Evolutionary conservation across 1,140 invertebrate genomes (phyloP), one percentile per base, ranked within the genome.

Genomic region (Stenopsyche tienmushanensis): DNA sequence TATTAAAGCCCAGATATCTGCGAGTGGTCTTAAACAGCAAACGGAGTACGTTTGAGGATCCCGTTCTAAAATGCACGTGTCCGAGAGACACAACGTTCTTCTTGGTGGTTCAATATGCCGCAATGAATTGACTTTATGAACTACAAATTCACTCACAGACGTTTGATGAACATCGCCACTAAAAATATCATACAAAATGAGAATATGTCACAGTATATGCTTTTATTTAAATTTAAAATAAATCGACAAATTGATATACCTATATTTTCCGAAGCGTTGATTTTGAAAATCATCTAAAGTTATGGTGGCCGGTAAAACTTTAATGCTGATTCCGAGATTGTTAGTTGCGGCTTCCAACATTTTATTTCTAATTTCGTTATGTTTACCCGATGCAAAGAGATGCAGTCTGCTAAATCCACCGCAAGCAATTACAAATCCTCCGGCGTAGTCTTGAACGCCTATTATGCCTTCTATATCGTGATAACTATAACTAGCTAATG

Each of bases 11-110:
- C 96, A 97, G 15, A 98, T 90, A 75, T 94, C 91, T 60, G 86
- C 86, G 7, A 99, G 78, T 0, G 96, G 95, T 72, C 93, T 88
- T 29, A 96, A 80, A 18, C 96, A 80, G 13, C 86, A 90, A 65
- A 96, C 90, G 72, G 88, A 92, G 77, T 99, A 99, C 0, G 95
- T 97, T 73, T 93, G 92, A 20, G 94, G 94, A 83, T 99, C 97
- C 72, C 97, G 83, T 83, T 99, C 97, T 25, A 99, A 78, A 17
- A 99, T 80, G 80, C 96, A 99, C 0, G 90, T 91, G 78, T 99
- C 97, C 0, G 94, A 96, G 0, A 99, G 82, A 75, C 96, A 98
- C n/a, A 99, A 82, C 1, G 92, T 92, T 65, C 96, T 83, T 68
- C 91, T 83, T 25, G 94, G 88, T 2, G 88, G 86, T 71, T 93